These are phyloP conservation scores for Cinclus cinclus DNA, from an alignment of 2,113 vertebrate genomes.

Conservation along the genomic window DNA sequence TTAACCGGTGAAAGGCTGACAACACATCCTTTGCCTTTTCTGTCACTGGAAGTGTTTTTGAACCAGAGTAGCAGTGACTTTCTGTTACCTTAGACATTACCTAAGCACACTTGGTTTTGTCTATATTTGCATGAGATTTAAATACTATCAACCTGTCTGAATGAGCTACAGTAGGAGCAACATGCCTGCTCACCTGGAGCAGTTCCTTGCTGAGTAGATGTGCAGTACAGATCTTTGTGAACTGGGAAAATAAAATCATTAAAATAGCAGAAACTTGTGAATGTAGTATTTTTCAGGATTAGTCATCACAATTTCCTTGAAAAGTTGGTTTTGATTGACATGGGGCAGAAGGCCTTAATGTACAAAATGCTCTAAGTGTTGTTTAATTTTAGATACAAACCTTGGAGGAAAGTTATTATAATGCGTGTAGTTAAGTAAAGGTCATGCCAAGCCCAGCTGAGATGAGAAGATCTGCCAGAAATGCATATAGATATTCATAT, in stretches of 20 bases:
- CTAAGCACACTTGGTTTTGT: not conserved
- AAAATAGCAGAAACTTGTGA: not conserved
- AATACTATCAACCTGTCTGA: not conserved
- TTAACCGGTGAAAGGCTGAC: not conserved
- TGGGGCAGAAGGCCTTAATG: not conserved
- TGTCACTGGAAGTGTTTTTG: not conserved
- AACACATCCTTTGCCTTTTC: not conserved
- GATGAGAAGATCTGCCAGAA: not conserved
- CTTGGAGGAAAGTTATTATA: not conserved
- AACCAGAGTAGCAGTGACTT: not conserved
- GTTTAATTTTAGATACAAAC: not conserved
- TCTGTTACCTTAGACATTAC: not conserved
- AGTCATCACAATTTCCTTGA: not conserved
- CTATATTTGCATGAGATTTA: not conserved
- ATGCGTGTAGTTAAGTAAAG: not conserved
- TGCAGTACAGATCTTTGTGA: not conserved
- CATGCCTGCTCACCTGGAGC: not conserved
- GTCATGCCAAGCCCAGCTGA: not conserved
- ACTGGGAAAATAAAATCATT: not conserved
- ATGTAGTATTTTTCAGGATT: not conserved
- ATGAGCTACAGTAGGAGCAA: not conserved
- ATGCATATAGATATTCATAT: not conserved
- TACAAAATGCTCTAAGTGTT: not conserved
- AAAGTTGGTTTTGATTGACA: not conserved
- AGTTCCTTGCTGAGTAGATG: not conserved